phyloP scores from a whole-genome alignment of 2,888 invertebrate genomes.

The Pharmacophagus antenor region DNA sequence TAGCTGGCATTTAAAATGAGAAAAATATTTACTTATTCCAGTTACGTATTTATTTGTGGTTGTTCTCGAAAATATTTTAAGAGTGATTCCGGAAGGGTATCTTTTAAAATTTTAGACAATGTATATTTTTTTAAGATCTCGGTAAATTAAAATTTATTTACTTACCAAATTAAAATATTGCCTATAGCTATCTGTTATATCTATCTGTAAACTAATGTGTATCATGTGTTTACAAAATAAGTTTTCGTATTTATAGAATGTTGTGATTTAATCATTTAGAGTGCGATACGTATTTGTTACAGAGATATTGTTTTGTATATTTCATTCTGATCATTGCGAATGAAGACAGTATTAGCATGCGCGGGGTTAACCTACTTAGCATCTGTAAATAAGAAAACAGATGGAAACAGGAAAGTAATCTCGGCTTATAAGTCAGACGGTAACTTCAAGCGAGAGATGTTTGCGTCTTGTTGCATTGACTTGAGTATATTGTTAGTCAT shows the following conservation, averaged over 20 bases:
- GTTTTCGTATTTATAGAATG: not conserved
- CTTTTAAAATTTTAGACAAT: too few relatives aligned
- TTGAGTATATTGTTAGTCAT: not conserved
- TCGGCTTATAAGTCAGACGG: not conserved
- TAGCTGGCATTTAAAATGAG: too few relatives aligned
- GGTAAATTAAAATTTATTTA: too few relatives aligned
- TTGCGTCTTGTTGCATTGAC: not conserved
- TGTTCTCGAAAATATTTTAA: too few relatives aligned
- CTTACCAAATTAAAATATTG: too few relatives aligned
- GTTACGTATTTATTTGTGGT: too few relatives aligned
- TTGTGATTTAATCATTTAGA: not conserved
- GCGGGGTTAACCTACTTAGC: constrained; percentile 61
- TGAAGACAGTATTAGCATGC: constrained; percentile 63
- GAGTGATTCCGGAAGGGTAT: too few relatives aligned
- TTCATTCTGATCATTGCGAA: constrained; percentile 36
- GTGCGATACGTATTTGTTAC: not conserved
- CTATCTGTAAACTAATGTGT: too few relatives aligned
- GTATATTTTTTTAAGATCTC: too few relatives aligned
- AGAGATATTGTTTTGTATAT: constrained; percentile 1
- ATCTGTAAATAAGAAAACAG: constrained; percentile 57
- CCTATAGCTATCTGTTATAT: too few relatives aligned
- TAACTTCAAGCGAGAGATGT: constrained; percentile 10
- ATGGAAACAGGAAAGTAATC: constrained; percentile 10
- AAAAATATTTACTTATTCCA: too few relatives aligned
- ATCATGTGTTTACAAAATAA: too few relatives aligned